These are phyloP conservation scores for Liposcelis brunnea DNA, from an alignment of 2,888 invertebrate genomes.

Conservation along the genomic window DNA sequence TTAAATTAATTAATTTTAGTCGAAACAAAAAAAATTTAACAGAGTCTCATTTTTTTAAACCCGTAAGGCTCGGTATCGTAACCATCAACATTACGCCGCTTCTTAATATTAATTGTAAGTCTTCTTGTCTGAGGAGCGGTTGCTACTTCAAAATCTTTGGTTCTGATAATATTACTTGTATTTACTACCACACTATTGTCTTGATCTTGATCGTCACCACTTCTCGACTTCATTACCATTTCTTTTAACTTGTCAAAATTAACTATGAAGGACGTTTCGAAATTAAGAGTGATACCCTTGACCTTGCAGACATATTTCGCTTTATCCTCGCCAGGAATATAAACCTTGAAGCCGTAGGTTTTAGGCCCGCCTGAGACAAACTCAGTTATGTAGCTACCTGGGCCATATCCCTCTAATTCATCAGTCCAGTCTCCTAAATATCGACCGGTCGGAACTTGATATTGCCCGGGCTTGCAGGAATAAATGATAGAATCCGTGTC, in stretches of 20 bases:
- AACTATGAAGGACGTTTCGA: background rate
- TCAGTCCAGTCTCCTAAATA: constrained; percentile 23
- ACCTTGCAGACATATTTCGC: background rate
- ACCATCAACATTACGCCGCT: no score
- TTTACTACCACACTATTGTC: no score
- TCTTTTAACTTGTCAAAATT: background rate
- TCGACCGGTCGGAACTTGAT: constrained; percentile 17
- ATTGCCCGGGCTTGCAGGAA: constrained; percentile 8
- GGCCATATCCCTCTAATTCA: constrained; percentile 20
- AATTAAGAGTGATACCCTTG: background rate
- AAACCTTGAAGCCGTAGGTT: constrained; percentile 21
- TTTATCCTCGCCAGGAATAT: background rate
- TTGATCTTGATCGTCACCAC: no score
- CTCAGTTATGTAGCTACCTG: constrained; percentile 20
- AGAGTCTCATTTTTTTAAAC: no score
- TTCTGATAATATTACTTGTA: no score
- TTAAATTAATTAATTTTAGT: no score
- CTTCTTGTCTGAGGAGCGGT: no score
- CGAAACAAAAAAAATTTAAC: no score
- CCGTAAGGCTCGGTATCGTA: no score
- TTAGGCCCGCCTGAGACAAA: constrained; percentile 24
- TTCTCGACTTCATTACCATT: background rate
- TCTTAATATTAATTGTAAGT: no score
- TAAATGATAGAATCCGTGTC: constrained; percentile 24
- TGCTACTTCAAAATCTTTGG: no score